A percentile compares a stretch with the other conserved stretches of the same genome.
These are phyloP conservation scores for Epizoanthus stellaris DNA, from an alignment of 92 coral and sea anemone species.

Conservation along the genomic window DNA sequence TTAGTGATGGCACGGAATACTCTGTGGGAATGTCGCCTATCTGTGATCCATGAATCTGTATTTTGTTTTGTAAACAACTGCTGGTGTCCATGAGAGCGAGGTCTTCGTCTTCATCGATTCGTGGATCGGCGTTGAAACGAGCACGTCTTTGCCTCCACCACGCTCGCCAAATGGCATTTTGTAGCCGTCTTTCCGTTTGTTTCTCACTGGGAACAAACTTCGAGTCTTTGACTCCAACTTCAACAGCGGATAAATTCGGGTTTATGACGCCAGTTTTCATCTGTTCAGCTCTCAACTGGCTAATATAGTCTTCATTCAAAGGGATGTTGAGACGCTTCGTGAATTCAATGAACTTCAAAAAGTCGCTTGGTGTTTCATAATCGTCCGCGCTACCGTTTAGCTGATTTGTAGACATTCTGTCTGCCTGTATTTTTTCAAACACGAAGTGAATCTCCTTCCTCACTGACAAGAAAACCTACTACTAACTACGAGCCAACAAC, in stretches of 20 bases:
- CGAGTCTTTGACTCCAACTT: constrained; percentile 73
- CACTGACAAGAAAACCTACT: neutral
- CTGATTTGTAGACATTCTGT: constrained; percentile 38
- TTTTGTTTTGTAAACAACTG: constrained; percentile 39
- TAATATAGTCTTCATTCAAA: constrained; percentile 66
- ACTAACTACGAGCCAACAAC: neutral
- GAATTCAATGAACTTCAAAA: constrained; percentile 66
- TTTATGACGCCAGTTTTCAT: constrained; percentile 28
- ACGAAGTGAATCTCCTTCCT: neutral
- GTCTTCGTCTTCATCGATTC: constrained; percentile 57
- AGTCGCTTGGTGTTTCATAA: constrained; percentile 62
- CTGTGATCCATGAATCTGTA: constrained; percentile 64
- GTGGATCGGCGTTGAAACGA: constrained; percentile 63
- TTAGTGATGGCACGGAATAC: constrained; percentile 64
- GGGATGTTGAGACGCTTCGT: constrained; percentile 80
- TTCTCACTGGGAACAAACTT: constrained; percentile 54
- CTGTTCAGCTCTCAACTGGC: constrained; percentile 50
- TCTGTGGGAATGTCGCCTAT: constrained; percentile 89
- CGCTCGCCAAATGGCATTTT: constrained; percentile 87
- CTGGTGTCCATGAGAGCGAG: constrained; percentile 55
- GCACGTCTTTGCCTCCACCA: constrained; percentile 87
- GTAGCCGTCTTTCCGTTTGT: constrained; percentile 75
- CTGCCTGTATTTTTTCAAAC: neutral
- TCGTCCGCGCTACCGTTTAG: constrained; percentile 22
- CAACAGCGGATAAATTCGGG: constrained; percentile 59